Evolutionary conservation across 2,113 vertebrate species (phyloP).

Genomic region (Aphyosemion australe): DNA sequence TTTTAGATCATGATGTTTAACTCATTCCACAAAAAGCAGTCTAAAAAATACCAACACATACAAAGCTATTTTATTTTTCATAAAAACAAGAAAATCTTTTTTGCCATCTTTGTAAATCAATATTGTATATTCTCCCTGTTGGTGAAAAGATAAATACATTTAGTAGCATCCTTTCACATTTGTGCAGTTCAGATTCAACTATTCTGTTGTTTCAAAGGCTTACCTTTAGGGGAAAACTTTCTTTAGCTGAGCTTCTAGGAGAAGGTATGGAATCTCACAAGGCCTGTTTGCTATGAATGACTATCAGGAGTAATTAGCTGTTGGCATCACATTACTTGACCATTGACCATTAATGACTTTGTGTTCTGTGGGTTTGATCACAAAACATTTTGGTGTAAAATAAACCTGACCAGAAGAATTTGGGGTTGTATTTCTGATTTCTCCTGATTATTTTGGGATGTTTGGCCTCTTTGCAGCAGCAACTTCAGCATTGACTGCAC

Average conservation of each 20-base stretch:
- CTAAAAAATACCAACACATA: no score
- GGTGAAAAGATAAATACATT: no score
- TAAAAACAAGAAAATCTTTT: no score
- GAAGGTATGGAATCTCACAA: neutral
- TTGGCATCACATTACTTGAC: neutral
- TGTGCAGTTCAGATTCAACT: no score
- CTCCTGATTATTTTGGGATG: neutral
- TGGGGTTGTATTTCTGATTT: neutral
- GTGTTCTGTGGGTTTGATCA: neutral
- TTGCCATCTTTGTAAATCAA: no score
- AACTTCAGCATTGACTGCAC: neutral
- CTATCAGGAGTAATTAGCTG: neutral
- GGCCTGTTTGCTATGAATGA: neutral
- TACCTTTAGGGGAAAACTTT: no score
- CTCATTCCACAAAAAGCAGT: neutral
- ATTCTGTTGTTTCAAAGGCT: no score
- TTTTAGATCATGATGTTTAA: constrained; percentile 3
- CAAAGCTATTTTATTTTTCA: no score
- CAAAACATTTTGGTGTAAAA: neutral
- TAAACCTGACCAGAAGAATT: neutral
- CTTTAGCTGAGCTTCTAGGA: no score
- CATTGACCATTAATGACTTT: neutral
- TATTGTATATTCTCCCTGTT: no score
- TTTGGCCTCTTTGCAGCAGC: no score
- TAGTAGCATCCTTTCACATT: no score